A percentile compares a stretch with the other conserved stretches of the same genome.
These are phyloP conservation scores for Polyploca ridens DNA, from an alignment of 2,888 invertebrate genomes.

Conservation along the genomic window DNA sequence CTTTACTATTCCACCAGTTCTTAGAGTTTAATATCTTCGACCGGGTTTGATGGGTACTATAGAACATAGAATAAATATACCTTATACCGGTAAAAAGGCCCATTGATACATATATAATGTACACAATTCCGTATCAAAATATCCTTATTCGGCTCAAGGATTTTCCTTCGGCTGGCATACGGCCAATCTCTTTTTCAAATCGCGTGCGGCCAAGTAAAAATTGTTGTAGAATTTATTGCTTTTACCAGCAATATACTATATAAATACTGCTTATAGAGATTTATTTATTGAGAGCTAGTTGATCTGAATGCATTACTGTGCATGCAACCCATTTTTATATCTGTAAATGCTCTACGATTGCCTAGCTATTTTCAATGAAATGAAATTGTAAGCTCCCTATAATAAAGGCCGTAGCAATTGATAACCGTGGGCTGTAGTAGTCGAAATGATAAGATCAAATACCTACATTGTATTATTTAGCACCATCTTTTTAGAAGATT, in stretches of 20 bases:
- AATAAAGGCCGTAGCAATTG: too few species aligned
- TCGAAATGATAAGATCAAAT: background rate
- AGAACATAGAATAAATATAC: background rate
- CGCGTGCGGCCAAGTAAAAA: constrained; percentile 52
- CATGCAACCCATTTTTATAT: background rate
- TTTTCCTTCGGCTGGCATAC: constrained; percentile 68
- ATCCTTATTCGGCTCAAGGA: constrained; percentile 70
- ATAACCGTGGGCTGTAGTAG: too few species aligned
- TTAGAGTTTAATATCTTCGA: background rate
- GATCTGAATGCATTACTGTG: background rate
- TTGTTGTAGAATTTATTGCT: constrained; percentile 11
- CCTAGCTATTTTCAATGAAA: too few species aligned
- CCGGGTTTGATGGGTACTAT: background rate
- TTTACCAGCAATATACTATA: constrained; percentile 20
- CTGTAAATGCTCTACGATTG: too few species aligned
- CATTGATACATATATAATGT: constrained; percentile 27
- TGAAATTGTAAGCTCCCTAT: too few species aligned
- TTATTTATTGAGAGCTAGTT: constrained; percentile 1
- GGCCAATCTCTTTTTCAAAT: constrained; percentile 63
- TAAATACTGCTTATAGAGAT: background rate
- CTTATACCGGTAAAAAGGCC: background rate
- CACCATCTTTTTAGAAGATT: background rate
- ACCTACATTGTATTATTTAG: background rate
- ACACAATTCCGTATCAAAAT: constrained; percentile 63
- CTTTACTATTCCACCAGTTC: too few species aligned